Percentiles rank a stretch among this genome's conserved stretches.
Evolutionary conservation across 2,888 invertebrate species (phyloP).

Genomic region (Polydesmus complanatus): DNA sequence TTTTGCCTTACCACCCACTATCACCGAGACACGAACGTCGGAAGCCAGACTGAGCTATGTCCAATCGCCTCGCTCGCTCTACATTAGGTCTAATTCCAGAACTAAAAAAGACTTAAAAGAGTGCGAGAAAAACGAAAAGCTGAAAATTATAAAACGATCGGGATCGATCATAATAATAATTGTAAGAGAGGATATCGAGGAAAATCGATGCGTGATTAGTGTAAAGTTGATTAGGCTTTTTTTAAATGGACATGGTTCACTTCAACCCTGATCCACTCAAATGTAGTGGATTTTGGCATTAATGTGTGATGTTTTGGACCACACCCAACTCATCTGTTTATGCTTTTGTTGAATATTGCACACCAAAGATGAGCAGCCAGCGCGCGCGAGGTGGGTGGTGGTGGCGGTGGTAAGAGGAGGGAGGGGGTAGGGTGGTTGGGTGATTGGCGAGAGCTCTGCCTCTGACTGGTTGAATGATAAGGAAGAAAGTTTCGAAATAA

Average conservation of each 20-base stretch:
- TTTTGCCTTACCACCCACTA: neutral
- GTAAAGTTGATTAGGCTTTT: too few relatives aligned
- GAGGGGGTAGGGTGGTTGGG: neutral
- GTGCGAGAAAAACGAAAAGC: too few relatives aligned
- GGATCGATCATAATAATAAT: too few relatives aligned
- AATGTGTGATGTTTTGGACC: neutral
- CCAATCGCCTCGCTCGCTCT: neutral
- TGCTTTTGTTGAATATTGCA: neutral
- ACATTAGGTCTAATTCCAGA: too few relatives aligned
- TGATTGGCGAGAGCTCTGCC: neutral
- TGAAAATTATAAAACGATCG: too few relatives aligned
- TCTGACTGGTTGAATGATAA: neutral
- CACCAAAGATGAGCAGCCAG: neutral
- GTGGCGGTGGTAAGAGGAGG: neutral
- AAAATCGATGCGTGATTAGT: too few relatives aligned
- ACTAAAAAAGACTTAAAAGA: too few relatives aligned
- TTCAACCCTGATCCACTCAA: too few relatives aligned
- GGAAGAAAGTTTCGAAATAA: neutral
- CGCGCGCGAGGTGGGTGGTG: neutral
- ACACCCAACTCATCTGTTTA: neutral
- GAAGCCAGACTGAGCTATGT: too few relatives aligned
- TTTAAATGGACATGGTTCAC: too few relatives aligned
- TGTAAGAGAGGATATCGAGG: too few relatives aligned
- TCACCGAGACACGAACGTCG: too few relatives aligned
- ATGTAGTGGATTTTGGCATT: neutral